Percentiles rank a stretch among this genome's conserved stretches.
These are phyloP conservation scores for Chymomyza procnemis DNA, from an alignment of 2,888 invertebrate species.

Conservation along the genomic window DNA sequence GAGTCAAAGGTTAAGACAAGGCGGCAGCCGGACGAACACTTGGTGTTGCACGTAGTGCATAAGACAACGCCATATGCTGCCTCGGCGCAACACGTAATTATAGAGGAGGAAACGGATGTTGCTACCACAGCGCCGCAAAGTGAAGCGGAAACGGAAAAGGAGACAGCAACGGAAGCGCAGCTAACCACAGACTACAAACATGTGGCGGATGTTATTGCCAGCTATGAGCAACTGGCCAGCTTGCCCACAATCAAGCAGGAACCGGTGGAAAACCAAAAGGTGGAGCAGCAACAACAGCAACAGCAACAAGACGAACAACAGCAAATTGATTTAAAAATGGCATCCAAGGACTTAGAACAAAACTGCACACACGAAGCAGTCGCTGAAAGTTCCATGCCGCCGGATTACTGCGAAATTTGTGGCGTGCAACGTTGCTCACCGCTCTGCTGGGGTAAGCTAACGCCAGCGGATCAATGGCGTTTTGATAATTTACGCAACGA, in stretches of 20 bases:
- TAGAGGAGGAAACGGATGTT: slow-evolving; percentile 40
- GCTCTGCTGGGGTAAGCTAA: slow-evolving; percentile 58
- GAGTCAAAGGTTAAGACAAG: background rate
- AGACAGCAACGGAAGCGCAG: slow-evolving; percentile 13
- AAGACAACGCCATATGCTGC: slow-evolving; percentile 48
- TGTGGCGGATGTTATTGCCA: slow-evolving; percentile 63
- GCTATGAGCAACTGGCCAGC: slow-evolving; percentile 63
- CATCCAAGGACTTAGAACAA: slow-evolving; percentile 16
- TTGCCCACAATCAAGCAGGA: background rate
- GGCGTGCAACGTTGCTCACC: slow-evolving; percentile 55
- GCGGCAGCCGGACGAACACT: slow-evolving; percentile 7
- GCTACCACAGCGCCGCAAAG: background rate
- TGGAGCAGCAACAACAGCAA: slow-evolving; percentile 3
- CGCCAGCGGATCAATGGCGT: slow-evolving; percentile 65
- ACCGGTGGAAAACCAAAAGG: background rate
- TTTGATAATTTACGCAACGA: slow-evolving; percentile 58
- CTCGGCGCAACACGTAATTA: slow-evolving; percentile 53
- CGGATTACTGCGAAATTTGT: slow-evolving; percentile 48
- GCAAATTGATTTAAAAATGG: background rate
- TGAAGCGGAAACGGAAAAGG: slow-evolving; percentile 7
- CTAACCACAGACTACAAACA: slow-evolving; percentile 46
- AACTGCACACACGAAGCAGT: slow-evolving; percentile 1
- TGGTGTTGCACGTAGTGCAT: slow-evolving; percentile 42
- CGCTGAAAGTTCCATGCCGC: slow-evolving; percentile 1
- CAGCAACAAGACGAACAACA: background rate